A percentile compares a stretch with the other conserved stretches of the same genome.
phyloP scores from a whole-genome alignment of 2,888 invertebrate genomes.

The Synanthedon andrenaeformis region DNA sequence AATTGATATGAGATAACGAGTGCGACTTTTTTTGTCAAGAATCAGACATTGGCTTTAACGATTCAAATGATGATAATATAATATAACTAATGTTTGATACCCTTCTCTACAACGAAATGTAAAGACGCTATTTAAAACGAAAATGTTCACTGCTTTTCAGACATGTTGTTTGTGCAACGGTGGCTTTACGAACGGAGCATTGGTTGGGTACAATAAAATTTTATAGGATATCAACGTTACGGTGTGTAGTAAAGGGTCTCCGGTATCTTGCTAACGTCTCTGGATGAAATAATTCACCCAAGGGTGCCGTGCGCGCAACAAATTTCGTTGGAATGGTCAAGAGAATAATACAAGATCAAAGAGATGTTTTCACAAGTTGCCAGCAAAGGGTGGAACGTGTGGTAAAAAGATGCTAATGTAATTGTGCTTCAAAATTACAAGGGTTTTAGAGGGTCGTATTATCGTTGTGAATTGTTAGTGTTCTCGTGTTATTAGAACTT shows the following conservation, averaged over 20 bases:
- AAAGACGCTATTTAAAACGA: not conserved
- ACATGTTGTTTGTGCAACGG: not conserved
- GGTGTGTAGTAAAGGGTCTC: constrained; percentile 7
- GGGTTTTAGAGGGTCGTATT: constrained; percentile 18
- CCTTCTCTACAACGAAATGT: not conserved
- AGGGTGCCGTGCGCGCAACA: constrained; percentile 27
- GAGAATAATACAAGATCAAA: constrained; percentile 52
- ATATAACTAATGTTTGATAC: not conserved
- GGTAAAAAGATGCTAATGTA: constrained; percentile 44
- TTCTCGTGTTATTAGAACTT: constrained; percentile 24
- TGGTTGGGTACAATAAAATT: not conserved
- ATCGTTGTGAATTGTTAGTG: constrained; percentile 16
- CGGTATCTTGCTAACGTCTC: constrained; percentile 14
- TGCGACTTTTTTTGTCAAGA: not conserved
- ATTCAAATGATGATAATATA: not conserved
- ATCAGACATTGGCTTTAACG: not conserved
- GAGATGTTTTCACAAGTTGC: constrained; percentile 42
- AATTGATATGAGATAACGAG: not conserved
- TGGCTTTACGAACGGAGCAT: not conserved
- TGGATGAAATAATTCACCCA: constrained; percentile 37
- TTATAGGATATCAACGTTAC: not conserved
- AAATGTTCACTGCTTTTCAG: not conserved
- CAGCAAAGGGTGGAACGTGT: constrained; percentile 32
- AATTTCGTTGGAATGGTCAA: constrained; percentile 44
- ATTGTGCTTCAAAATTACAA: constrained; percentile 35